phyloP scores from a whole-genome alignment of 2,888 invertebrate genomes.

The Byasa hedistus region DNA sequence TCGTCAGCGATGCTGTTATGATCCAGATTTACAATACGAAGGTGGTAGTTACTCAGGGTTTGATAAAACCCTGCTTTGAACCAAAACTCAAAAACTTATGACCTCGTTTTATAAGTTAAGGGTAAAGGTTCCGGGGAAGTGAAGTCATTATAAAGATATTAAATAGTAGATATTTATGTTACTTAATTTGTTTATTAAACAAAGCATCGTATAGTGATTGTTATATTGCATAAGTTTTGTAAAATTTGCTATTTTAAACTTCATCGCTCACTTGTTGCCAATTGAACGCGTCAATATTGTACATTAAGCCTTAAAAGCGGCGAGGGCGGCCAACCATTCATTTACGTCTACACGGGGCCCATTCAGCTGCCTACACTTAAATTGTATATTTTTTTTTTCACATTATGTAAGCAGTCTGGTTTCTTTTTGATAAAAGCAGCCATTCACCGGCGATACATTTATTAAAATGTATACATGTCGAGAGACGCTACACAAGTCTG shows the following conservation, averaged over 20 bases:
- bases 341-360: constrained; percentile 51
- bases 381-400: constrained; percentile 62
- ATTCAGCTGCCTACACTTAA: constrained; percentile 72
- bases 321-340: constrained; percentile 49
- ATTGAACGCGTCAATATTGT: constrained; percentile 53
- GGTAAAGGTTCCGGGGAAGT: too few species aligned
- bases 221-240: background rate
- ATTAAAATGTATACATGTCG: constrained; percentile 72
- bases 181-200: too few species aligned
- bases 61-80: too few species aligned
- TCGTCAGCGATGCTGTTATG: too few species aligned
- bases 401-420: constrained; percentile 55
- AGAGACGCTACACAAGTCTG: constrained; percentile 56
- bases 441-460: constrained; percentile 77
- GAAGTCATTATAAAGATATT: too few species aligned
- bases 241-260: background rate
- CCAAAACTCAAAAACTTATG: too few species aligned
- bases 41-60: too few species aligned
- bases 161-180: too few species aligned
- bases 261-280: constrained; percentile 41
- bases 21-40: too few species aligned
- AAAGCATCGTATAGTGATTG: too few species aligned
- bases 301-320: constrained; percentile 55
- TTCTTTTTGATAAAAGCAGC: constrained; percentile 70
- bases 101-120: too few species aligned